These are phyloP conservation scores for Rhinolophus ferrumequinum DNA, from an alignment of 2,113 vertebrate species.

Conservation along the genomic window DNA sequence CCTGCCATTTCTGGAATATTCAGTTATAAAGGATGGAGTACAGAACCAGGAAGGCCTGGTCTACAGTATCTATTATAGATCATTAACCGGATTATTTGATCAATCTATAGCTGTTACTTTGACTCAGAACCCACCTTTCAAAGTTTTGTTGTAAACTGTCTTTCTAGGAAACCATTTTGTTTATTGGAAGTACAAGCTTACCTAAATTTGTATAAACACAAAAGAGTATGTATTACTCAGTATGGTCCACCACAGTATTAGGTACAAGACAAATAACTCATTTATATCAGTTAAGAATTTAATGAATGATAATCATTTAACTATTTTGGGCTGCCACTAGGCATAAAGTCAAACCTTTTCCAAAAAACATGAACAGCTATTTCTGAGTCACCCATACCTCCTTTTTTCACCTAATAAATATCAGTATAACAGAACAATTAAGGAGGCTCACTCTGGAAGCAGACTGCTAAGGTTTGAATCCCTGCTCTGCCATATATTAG, in stretches of 20 bases:
- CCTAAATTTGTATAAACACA: conserved; percentile 1
- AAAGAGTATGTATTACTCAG: not conserved
- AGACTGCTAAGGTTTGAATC: not conserved
- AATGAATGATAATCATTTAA: conserved; percentile 35
- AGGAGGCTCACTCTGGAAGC: not conserved
- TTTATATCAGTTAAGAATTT: conserved; percentile 27
- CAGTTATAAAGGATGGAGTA: not conserved
- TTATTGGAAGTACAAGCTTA: conserved; percentile 2
- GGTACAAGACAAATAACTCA: not conserved
- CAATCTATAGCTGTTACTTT: not conserved
- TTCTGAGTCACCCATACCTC: not conserved
- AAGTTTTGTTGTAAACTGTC: not conserved
- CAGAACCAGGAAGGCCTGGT: not conserved
- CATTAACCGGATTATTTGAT: not conserved
- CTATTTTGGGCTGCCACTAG: not conserved
- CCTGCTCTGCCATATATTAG: not conserved
- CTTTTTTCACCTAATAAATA: not conserved
- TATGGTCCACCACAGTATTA: not conserved
- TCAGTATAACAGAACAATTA: not conserved
- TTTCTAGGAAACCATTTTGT: not conserved
- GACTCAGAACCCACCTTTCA: not conserved
- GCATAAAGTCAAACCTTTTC: conserved; percentile 23
- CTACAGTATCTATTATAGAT: not conserved
- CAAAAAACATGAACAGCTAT: not conserved
- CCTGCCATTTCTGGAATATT: not conserved